A percentile compares a stretch with the other conserved stretches of the same genome.
phyloP scores from a whole-genome alignment of 2,113 vertebrate species.

The Phaethon lepturus region DNA sequence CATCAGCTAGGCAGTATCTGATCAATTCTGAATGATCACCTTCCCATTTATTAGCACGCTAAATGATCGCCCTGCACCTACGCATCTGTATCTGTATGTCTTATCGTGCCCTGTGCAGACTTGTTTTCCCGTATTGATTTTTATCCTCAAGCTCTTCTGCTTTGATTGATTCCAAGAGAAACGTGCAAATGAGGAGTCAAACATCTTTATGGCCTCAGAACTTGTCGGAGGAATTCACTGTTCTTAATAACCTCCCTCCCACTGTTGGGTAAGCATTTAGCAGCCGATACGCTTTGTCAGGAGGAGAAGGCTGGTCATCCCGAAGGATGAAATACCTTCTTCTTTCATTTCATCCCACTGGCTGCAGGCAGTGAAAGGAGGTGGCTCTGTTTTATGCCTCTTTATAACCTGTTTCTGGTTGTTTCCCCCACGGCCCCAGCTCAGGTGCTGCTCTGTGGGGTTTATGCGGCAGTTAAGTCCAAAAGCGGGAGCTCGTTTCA shows the following conservation, averaged over 20 bases:
- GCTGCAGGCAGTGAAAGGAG: background rate
- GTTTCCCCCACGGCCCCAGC: background rate
- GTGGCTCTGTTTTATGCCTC: background rate
- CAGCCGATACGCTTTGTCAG: background rate
- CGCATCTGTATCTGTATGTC: background rate
- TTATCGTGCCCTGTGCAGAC: background rate
- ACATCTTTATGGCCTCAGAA: conserved; percentile 30
- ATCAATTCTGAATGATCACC: conserved; percentile 27
- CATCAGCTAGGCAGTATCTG: background rate
- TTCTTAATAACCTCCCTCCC: background rate
- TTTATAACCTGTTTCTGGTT: background rate
- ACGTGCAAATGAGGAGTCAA: conserved; percentile 32
- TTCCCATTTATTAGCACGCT: background rate
- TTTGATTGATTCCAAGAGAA: conserved; percentile 33
- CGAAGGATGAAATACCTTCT: background rate
- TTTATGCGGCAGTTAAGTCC: background rate
- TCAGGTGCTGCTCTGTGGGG: background rate
- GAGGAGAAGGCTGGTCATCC: background rate
- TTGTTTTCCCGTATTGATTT: conserved; percentile 7
- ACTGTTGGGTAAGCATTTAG: background rate
- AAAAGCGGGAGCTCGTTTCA: background rate
- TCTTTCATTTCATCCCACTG: background rate
- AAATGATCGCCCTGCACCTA: background rate
- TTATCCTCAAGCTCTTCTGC: background rate
- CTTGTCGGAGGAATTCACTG: background rate